phyloP scores from a whole-genome alignment of 2,888 invertebrate species.

The Aethes cnicana region DNA sequence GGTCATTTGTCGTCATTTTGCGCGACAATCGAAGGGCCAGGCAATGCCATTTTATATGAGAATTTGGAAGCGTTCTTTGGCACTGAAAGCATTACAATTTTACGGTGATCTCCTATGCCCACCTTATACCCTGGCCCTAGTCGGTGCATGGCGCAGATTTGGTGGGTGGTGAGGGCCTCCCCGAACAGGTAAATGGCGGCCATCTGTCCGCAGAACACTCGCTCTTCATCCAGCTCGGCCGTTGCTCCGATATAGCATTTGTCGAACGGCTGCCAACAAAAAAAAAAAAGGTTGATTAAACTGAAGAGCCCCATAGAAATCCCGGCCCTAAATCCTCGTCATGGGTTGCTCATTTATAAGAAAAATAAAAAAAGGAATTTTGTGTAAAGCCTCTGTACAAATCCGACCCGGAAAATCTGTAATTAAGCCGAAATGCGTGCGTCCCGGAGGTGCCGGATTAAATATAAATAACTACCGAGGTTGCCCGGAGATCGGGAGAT shows the following conservation, averaged over 20 bases:
- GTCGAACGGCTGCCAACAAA: conserved; percentile 93
- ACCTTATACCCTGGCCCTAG: conserved; percentile 99
- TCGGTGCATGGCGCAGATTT: conserved; percentile 99
- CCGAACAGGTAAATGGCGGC: conserved; percentile 99
- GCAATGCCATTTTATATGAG: too few species aligned
- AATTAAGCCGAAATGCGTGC: conserved; percentile 30
- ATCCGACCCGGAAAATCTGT: conserved; percentile 32
- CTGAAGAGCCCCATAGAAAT: conserved; percentile 8
- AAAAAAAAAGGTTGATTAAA: background rate
- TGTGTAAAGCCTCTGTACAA: conserved; percentile 29
- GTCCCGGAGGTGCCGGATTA: conserved; percentile 30
- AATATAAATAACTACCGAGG: conserved; percentile 31
- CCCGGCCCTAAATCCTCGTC: conserved; percentile 6
- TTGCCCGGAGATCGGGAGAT: conserved; percentile 18
- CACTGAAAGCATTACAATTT: too few species aligned
- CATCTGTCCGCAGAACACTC: conserved; percentile 99
- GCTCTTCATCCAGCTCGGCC: conserved; percentile 97
- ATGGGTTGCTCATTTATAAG: conserved; percentile 29
- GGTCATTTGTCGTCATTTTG: too few species aligned
- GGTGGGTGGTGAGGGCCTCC: conserved; percentile 97
- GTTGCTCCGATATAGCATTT: conserved; percentile 99
- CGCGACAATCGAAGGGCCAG: too few species aligned
- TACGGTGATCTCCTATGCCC: conserved; percentile 34
- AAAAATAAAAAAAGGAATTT: conserved; percentile 32
- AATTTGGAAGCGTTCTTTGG: too few species aligned